A percentile compares a stretch with the other conserved stretches of the same genome.
Evolutionary conservation across 2,797 vertebrate species (phyloP).

Genomic region (Echiichthys vipera): DNA sequence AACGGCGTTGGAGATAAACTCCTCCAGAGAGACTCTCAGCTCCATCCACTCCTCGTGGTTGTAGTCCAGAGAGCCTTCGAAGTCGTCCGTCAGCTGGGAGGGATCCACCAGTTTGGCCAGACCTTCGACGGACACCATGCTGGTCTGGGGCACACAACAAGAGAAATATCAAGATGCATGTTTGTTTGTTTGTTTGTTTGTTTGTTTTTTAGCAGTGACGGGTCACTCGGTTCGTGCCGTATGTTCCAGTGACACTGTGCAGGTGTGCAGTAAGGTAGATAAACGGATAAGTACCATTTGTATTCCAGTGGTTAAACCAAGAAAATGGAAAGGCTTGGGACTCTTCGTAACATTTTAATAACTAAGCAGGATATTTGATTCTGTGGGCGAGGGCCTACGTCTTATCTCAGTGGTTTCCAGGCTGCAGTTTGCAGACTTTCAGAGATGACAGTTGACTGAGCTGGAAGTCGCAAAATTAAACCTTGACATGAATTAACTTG

Average conservation of each 20-base stretch:
- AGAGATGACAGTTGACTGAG: not conserved
- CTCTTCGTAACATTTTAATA: not conserved
- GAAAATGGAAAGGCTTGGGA: not conserved
- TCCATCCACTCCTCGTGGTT: slow-evolving; percentile 99
- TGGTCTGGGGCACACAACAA: slow-evolving; percentile 86
- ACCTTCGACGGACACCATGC: slow-evolving; percentile 98
- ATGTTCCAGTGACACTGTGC: not conserved
- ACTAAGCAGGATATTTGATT: not conserved
- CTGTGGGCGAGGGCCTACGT: not conserved
- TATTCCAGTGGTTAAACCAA: not conserved
- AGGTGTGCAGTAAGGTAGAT: too few relatives aligned
- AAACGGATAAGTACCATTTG: slow-evolving; percentile 3
- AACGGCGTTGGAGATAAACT: slow-evolving; percentile 94
- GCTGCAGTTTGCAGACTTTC: not conserved
- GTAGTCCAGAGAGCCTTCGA: slow-evolving; percentile 98
- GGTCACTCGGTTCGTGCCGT: not conserved
- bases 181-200: too few relatives aligned
- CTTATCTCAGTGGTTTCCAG: not conserved
- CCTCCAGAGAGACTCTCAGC: slow-evolving; percentile 93
- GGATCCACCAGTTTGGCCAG: slow-evolving; percentile 96
- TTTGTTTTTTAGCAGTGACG: not conserved
- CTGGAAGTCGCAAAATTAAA: not conserved
- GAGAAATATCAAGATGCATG: not conserved
- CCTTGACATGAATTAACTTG: too few relatives aligned
- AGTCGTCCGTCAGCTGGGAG: slow-evolving; percentile 97